Conservation (phyloP, 1,140 invertebrate genomes). For the Heliconius congener region DNA sequence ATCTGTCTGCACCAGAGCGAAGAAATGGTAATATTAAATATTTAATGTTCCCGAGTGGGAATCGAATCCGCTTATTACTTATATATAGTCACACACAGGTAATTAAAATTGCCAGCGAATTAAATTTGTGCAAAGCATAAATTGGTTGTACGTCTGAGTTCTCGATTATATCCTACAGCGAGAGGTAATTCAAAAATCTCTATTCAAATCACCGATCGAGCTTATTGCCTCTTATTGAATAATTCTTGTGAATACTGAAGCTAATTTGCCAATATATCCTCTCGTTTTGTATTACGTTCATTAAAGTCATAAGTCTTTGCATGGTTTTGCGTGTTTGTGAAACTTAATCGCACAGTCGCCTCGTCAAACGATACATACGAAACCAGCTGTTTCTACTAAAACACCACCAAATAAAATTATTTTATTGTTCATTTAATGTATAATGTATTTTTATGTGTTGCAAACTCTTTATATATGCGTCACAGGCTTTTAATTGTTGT, state of each 20-base stretch:
- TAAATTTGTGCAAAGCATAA: not conserved
- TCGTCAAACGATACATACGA: too few relatives aligned
- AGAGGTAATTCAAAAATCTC: not conserved
- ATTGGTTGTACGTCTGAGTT: not conserved
- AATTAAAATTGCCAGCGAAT: too few relatives aligned
- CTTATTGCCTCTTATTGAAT: not conserved
- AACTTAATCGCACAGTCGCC: too few relatives aligned
- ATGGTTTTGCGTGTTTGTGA: not conserved
- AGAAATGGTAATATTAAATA: too few relatives aligned
- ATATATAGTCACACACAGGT: too few relatives aligned
- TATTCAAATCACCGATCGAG: constrained; percentile 9
- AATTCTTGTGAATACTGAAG: not conserved
- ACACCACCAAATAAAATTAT: too few relatives aligned
- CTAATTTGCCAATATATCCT: not conserved
- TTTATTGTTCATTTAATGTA: not conserved
- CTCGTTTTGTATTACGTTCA: not conserved
- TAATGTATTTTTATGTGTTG: not conserved
- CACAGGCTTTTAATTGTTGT: not conserved
- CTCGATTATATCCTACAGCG: not conserved
- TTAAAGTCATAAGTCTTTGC: not conserved
- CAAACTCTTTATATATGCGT: not conserved
- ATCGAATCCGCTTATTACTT: too few relatives aligned
- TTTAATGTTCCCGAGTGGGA: too few relatives aligned
- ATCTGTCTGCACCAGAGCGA: too few relatives aligned
- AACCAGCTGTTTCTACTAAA: too few relatives aligned